Evolutionary conservation across 2,888 invertebrate species (phyloP), one percentile per base, ranked within the genome.

Genomic region (Drosophila melanosoma): DNA sequence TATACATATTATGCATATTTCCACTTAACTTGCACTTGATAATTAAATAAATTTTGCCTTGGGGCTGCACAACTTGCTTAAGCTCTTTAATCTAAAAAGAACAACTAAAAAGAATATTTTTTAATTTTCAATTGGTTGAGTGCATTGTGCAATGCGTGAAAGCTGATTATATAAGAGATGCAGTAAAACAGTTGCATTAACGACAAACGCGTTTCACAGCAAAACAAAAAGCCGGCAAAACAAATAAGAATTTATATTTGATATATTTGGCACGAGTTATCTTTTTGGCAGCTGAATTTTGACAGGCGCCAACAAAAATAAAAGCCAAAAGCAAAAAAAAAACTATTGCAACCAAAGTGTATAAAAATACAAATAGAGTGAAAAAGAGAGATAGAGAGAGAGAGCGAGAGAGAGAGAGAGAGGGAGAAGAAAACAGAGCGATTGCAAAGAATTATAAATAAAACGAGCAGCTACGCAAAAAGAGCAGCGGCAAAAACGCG

Each of bases 171-270:
- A 80, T 79, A 79, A 79, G 51, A 29, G 36, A 53, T 17, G 53
- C 67, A 36, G 20, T 15, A 15, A 29, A 23, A 17, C 29, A 52
- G 56, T 59, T 54, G 26, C 12, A 42, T 23, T 36, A 38, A 32
- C 26, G 64, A 32, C 17, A 49, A 72, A 58, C 42, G 26, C 36
- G 52, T 73, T 52, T 35, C 12, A 52, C 36, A 26, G 36, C 36
- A 51, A 77, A n/a, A 36, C 40, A 29, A 59, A 83, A 83, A 77
- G 83, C 83, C 83, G 83, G 83, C 83, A 83, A 83, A 79, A 85
- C 38, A 78, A 67, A 59, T 53, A 48, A 48, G 12, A 35, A 38
- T 54, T 56, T 52, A 52, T 65, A 63, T 78, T 65, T 61, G 65
- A 26, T 29, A 15, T 67, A 70, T 81, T 82, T 80, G 68, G 81